Percentiles rank a stretch among this genome's conserved stretches.
Evolutionary conservation across 2,113 vertebrate species (phyloP).

Genomic region (Octodon degus): DNA sequence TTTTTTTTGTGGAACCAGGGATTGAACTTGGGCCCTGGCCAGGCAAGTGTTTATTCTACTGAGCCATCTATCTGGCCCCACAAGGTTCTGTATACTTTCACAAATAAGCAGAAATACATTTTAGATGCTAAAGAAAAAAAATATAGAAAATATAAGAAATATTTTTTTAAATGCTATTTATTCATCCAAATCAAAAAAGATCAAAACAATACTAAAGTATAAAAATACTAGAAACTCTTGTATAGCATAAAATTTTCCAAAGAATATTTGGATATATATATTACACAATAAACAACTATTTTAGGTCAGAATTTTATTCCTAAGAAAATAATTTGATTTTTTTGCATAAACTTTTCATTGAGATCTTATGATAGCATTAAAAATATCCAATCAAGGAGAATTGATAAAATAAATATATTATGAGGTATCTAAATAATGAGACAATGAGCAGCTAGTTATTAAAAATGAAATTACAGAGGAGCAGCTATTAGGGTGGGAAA

Average conservation of each 20-base stretch:
- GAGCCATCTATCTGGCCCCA: too few relatives aligned
- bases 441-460: background rate
- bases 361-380: background rate
- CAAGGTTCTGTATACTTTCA: too few relatives aligned
- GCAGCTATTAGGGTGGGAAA: constrained; percentile 1
- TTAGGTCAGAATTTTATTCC: background rate
- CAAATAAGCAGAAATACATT: too few relatives aligned
- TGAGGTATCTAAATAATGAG: background rate
- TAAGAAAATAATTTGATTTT: constrained; percentile 39
- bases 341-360: constrained; percentile 30
- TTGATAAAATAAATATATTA: constrained; percentile 49
- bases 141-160: too few relatives aligned
- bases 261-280: background rate
- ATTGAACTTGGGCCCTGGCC: too few relatives aligned
- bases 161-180: background rate
- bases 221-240: background rate
- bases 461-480: constrained; percentile 61
- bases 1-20: too few relatives aligned
- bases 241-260: background rate
- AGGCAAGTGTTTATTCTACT: too few relatives aligned
- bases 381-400: background rate
- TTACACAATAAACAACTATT: background rate
- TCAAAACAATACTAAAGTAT: background rate
- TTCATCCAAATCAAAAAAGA: background rate
- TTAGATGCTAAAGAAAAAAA: too few relatives aligned